Evolutionary conservation across 2,888 invertebrate genomes (phyloP), one percentile per base, ranked within the genome.

Genomic region (Trichopoda pennipes): DNA sequence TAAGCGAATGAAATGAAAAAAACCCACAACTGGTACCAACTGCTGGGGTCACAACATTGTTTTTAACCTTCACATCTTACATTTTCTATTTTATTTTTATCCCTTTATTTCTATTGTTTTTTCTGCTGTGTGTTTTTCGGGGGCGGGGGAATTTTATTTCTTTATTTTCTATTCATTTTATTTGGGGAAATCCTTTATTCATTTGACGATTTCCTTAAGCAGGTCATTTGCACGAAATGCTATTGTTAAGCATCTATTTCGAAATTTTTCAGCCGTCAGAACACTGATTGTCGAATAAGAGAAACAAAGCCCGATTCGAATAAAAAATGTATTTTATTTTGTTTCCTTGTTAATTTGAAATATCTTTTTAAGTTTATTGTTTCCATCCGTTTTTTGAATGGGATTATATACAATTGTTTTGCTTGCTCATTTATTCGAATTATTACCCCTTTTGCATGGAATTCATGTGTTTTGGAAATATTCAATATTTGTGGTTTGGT

Each of bases 21-120:
- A 56, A 61, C 73, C 72, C 79, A 72, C 81, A 82, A 75, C 78
- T 64, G 82, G 82, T 79, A 79, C 75, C 72, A 75, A 75, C 74
- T 69, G 81, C 74, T 69, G 81, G 77, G 73, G 81, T 81, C 81
- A 81, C 69, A 78, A 69, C 51, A 69, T 78, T 74, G 28, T 70
- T 74, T 60, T 56, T 69, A 80, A 74, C 80, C 75, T 80, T 64
- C 63, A 49, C 51, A 4, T 64, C 68, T 19, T 55, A 55, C 61
- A 55, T 73, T 73, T 73, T 51, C 38, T 56, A 10, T 60, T 69
- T 61, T 77, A 17, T 42, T 60, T 58, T 42, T 32, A 61, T 61
- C 14, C 44, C 60, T 61, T 61, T 64, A 42, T 70, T 68, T 61
- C 2, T 61, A 32, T 23, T 53, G 6, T 28, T 42, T 69, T 53